A percentile compares a stretch with the other conserved stretches of the same genome.
phyloP scores from a whole-genome alignment of 2,797 vertebrate species.

The Oryzias dopingdopingensis region DNA sequence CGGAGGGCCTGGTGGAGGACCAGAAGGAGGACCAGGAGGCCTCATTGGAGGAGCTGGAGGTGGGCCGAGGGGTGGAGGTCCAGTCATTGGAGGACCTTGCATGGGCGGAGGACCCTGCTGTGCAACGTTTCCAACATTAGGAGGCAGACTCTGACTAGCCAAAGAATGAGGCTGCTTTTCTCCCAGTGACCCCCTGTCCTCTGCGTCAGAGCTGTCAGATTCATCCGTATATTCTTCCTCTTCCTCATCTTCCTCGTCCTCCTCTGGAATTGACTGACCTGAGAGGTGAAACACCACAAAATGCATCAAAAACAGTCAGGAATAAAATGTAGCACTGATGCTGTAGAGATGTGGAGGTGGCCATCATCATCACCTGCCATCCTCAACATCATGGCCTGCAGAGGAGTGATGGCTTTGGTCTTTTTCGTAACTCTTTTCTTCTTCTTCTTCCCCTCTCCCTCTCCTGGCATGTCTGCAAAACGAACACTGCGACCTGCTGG shows the following conservation, averaged over 20 bases:
- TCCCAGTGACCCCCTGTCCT: conserved; percentile 78
- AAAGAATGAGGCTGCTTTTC: conserved; percentile 66
- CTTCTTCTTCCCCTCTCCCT: conserved; percentile 80
- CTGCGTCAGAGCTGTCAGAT: conserved; percentile 77
- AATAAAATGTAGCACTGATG: neutral
- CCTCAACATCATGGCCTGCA: conserved; percentile 98
- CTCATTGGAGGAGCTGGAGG: conserved; percentile 93
- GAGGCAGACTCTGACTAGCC: conserved; percentile 60
- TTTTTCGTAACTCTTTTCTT: conserved; percentile 87
- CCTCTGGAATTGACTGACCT: conserved; percentile 96
- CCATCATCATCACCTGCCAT: conserved; percentile 87
- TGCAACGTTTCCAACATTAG: conserved; percentile 61
- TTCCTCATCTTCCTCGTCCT: conserved; percentile 90
- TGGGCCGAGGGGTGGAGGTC: conserved; percentile 91
- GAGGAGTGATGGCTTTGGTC: conserved; percentile 93
- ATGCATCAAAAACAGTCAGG: neutral
- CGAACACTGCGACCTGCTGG: conserved; percentile 87
- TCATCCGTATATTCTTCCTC: conserved; percentile 90
- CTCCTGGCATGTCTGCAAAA: conserved; percentile 88
- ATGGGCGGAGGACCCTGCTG: conserved; percentile 84
- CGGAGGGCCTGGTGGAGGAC: conserved; percentile 93
- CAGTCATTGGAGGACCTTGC: conserved; percentile 90
- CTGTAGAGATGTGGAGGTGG: no score
- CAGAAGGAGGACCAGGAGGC: conserved; percentile 93
- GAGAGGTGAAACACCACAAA: conserved; percentile 2